These are phyloP conservation scores for Portevinia maculata DNA, from an alignment of 2,888 invertebrate genomes.

Conservation along the genomic window DNA sequence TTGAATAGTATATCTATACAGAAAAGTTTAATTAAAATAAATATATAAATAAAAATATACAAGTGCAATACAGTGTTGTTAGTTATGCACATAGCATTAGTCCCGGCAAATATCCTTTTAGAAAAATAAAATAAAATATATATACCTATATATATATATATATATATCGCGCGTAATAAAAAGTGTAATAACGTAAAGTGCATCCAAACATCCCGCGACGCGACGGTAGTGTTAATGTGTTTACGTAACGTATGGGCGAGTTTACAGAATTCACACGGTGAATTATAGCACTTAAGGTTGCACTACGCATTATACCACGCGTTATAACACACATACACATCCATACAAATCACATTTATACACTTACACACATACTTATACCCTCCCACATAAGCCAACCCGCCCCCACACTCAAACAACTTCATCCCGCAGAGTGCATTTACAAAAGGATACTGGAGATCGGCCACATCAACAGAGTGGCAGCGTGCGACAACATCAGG, in stretches of 20 bases:
- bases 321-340: slow-evolving; percentile 67
- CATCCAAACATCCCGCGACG: slow-evolving; percentile 38
- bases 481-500: slow-evolving; percentile 74
- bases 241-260: slow-evolving; percentile 68
- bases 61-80: slow-evolving; percentile 45
- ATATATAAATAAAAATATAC: slow-evolving; percentile 34
- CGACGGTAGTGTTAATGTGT: slow-evolving; percentile 69
- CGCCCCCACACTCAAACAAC: background rate
- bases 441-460: slow-evolving; percentile 45
- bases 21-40: slow-evolving; percentile 61
- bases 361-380: slow-evolving; percentile 19
- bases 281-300: slow-evolving; percentile 73
- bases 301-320: slow-evolving; percentile 74
- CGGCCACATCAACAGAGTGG: slow-evolving; percentile 57
- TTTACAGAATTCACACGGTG: slow-evolving; percentile 70
- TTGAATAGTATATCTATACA: slow-evolving; percentile 10
- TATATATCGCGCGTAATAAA: slow-evolving; percentile 13
- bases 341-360: slow-evolving; percentile 39
- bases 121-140: slow-evolving; percentile 19
- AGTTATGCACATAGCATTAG: slow-evolving; percentile 58
- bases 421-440: slow-evolving; percentile 33
- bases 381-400: background rate
- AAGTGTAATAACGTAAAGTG: slow-evolving; percentile 27
- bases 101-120: slow-evolving; percentile 48
- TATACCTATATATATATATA: slow-evolving; percentile 1